phyloP scores from a whole-genome alignment of 2,113 vertebrate genomes.

The Oceanites oceanicus region DNA sequence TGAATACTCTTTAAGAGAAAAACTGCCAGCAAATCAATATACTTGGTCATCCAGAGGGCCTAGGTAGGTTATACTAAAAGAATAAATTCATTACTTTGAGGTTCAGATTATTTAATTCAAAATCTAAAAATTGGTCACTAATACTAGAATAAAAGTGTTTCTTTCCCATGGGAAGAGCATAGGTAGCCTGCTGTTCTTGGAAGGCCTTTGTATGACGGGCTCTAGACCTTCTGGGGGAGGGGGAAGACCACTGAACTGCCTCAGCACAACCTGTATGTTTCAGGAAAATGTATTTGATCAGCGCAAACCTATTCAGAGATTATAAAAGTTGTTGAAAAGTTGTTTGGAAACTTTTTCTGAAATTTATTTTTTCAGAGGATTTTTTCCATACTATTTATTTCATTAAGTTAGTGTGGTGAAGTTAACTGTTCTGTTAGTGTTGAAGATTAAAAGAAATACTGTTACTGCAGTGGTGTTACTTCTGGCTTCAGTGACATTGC shows the following conservation, averaged over 20 bases:
- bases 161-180: not conserved
- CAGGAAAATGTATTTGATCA: not conserved
- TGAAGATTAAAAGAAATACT: not conserved
- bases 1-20: constrained; percentile 96
- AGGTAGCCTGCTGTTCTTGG: not conserved
- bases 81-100: not conserved
- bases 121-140: not conserved
- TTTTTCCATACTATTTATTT: not conserved
- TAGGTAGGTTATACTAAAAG: constrained; percentile 67
- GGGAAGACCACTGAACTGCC: not conserved
- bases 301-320: not conserved
- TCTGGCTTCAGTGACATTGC: not conserved
- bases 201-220: not conserved
- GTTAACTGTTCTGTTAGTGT: not conserved
- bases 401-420: not conserved
- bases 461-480: not conserved
- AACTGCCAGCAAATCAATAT: constrained; percentile 96
- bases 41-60: constrained; percentile 98
- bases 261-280: not conserved
- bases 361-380: not conserved
- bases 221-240: not conserved
- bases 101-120: not conserved
- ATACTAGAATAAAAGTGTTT: not conserved
- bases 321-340: not conserved
- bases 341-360: not conserved